phyloP scores from a whole-genome alignment of 2,888 invertebrate genomes.

The Panopea generosa region DNA sequence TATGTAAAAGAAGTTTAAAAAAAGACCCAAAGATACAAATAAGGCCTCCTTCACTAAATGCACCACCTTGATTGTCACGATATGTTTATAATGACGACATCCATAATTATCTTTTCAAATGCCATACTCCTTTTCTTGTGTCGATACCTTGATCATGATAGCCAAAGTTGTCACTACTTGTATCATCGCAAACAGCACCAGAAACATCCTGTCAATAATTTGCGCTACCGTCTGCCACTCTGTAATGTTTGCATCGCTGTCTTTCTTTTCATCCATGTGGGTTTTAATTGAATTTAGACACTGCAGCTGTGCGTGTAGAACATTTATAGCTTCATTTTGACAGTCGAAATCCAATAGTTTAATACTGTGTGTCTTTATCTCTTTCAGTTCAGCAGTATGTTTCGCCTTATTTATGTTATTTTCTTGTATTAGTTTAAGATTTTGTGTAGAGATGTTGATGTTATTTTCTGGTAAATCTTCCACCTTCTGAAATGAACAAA shows the following conservation, averaged over 20 bases:
- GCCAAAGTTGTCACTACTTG: constrained; percentile 30
- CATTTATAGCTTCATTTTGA: constrained; percentile 32
- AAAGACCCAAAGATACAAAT: too few species aligned
- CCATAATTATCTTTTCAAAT: too few species aligned
- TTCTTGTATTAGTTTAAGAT: constrained; percentile 8
- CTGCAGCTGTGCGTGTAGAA: constrained; percentile 65
- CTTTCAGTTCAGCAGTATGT: constrained; percentile 1
- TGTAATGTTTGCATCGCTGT: constrained; percentile 49
- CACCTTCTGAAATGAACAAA: constrained; percentile 3
- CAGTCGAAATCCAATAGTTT: not conserved
- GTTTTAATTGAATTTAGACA: constrained; percentile 58
- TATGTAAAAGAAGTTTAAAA: too few species aligned
- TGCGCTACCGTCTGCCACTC: constrained; percentile 70
- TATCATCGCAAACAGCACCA: constrained; percentile 61
- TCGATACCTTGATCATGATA: constrained; percentile 29
- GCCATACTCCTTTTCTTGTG: not conserved
- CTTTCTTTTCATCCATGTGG: constrained; percentile 49
- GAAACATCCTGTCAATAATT: constrained; percentile 67
- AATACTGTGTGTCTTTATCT: constrained; percentile 1
- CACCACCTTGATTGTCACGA: too few species aligned
- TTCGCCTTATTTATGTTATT: constrained; percentile 23
- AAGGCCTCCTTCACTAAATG: too few species aligned
- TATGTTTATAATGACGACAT: too few species aligned
- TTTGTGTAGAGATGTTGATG: not conserved
- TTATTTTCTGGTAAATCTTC: not conserved